Base-by-base conservation (phyloP, 2,113 vertebrate species). In the Lathamus discolor region DNA sequence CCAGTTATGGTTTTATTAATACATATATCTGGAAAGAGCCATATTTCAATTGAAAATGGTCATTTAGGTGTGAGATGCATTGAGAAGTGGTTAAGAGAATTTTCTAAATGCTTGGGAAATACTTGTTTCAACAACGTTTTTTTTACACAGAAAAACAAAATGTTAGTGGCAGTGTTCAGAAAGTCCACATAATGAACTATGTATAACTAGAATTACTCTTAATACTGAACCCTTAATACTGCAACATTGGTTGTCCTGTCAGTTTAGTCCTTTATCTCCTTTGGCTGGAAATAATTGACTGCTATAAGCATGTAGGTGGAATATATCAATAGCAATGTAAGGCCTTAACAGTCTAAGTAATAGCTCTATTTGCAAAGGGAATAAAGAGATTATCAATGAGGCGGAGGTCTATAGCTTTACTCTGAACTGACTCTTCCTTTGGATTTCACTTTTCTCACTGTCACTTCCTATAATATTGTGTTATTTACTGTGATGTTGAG, bases 31-130 rank as follows among this genome's bases (percentile, higher is more conserved):
- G 43, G 46, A 78, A 81, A 48, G 57, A 90, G 35, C 13, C 24
- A 39, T 75, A 91, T 91, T 96, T 74, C 64, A 92, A 55, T 14
- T 61, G 76, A 80, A 97, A 72, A 94, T 85, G 18, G 82, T 93
- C 88, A 97, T 93, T 96, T 51, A 72, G 22, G 62, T 95, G 68
- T 35, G 33, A 86, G 43, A 90, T 63, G 7, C 15, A 46, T 66
- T 78, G 57, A 82, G 31, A 70, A 76, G 43, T 33, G 8, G 1
- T 52, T 41, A 85, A 7, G 4, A 12, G 22, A 83, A 18, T 52
- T 78, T 91, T 90, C 67, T 66, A 74, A 83, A 63, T 80, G 17
- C 9, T 46, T 64, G 8, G 13, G 25, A 41, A 68, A 83, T 80
- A 39, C 33, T n/a, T 43, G 5, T 72, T 46, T 37, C 5, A 14